Evolutionary conservation across 2,797 vertebrate species (phyloP), one percentile per base, ranked within the genome.

Genomic region (Acipenser oxyrinchus): DNA sequence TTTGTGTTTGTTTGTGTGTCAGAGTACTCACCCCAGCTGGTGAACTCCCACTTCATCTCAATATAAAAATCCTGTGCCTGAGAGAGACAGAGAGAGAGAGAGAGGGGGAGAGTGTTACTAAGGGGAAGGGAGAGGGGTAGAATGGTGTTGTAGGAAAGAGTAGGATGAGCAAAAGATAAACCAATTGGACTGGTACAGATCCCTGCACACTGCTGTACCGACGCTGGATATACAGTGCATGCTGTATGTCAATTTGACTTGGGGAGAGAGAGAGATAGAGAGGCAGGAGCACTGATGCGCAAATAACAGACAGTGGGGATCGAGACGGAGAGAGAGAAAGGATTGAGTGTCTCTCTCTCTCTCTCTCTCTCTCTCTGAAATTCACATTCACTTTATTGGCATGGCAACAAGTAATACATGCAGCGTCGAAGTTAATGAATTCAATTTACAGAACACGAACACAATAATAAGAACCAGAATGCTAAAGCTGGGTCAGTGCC

Each of bases 41-140:
- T 99, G 81, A 99, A 99, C 78, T 99, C 96, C 96, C 96, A 99
- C 78, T 97, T 99, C 96, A 99, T 99, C 87, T 99, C 96, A 82
- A 99, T 95, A 0, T 99, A 99, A 87, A 99, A 99, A 78, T 99
- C 96, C 84, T 96, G 95, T 9, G 96, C 95, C 96, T 99, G 82
- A 0, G 4, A 66, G 58, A 70, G 49, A 55, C 48, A 67, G 0
- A 37, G 37, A 37, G 37, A 37, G 37, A 37, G 37, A 10, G n/a
- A 9, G 37, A 10, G n/a, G 6, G 57, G 66, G 66, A 12, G 2
- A 49, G 13, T n/a, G 55, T 15, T 13, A 13, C 9, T 48, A n/a
- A 51, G 8, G 10, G 49, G 9, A 49, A 49, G 48, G 52, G 49
- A 4, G 51, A 0, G 0, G 18, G 8, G 64, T 0, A 1, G 23